Conservation (phyloP, 2,113 vertebrate species). For the Grus americana region DNA sequence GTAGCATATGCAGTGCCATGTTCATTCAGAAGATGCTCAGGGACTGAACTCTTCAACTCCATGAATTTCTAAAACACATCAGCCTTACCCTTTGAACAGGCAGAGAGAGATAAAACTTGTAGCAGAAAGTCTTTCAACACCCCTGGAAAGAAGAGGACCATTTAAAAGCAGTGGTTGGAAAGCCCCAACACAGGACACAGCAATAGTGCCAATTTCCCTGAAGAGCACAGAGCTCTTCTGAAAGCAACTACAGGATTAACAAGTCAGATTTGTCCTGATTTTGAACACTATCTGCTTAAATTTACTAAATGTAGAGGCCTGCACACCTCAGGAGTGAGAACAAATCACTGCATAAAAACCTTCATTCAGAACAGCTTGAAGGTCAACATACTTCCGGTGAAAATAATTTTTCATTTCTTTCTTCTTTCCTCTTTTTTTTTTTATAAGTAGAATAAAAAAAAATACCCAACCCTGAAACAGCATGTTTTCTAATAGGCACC, state of each 20-base stretch:
- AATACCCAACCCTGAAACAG: neutral
- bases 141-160: neutral
- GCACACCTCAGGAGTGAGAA: neutral
- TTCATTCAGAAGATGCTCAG: neutral
- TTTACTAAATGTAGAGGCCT: neutral
- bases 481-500: neutral
- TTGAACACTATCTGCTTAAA: neutral
- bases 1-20: neutral
- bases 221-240: neutral
- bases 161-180: neutral
- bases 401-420: neutral
- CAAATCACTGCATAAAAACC: neutral
- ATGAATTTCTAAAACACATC: constrained; percentile 1
- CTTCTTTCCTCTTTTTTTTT: neutral
- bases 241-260: neutral
- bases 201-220: neutral
- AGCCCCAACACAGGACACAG: neutral
- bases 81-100: neutral
- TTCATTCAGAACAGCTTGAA: neutral
- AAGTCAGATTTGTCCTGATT: neutral
- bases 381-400: neutral
- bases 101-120: neutral
- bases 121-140: neutral
- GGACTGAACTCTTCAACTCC: neutral
- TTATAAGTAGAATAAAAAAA: neutral